Conservation (phyloP, 2,797 vertebrate species). For the Anguilla anguilla region DNA sequence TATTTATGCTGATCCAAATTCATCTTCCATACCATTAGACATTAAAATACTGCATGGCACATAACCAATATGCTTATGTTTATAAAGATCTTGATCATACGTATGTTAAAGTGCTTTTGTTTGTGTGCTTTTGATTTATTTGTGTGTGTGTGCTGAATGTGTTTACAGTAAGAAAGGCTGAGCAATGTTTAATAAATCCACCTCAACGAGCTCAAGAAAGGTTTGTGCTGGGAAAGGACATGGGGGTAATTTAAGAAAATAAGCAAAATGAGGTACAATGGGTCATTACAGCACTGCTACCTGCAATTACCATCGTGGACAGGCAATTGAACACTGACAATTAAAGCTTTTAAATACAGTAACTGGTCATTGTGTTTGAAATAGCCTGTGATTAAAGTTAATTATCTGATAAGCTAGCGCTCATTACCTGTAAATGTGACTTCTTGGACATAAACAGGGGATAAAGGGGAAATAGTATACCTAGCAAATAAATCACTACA, state of each 20-base stretch:
- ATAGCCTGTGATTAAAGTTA: constrained; percentile 16
- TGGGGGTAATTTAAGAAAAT: constrained; percentile 15
- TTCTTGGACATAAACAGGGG: not conserved
- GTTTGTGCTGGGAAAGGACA: constrained; percentile 25
- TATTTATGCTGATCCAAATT: not conserved
- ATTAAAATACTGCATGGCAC: not conserved
- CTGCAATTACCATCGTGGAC: constrained; percentile 2
- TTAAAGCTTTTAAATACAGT: constrained; percentile 25
- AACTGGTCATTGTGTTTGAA: constrained; percentile 9
- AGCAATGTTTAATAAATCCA: not conserved
- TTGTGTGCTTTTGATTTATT: not conserved
- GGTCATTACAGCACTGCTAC: constrained; percentile 20
- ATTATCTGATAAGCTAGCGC: not conserved
- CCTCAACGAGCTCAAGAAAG: not conserved
- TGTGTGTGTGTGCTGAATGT: not conserved
- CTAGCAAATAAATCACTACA: not conserved
- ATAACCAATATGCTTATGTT: too few relatives aligned
- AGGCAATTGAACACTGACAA: not conserved
- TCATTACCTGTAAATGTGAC: constrained; percentile 5
- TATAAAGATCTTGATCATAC: not conserved
- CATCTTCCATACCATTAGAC: not conserved
- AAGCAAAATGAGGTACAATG: constrained; percentile 18
- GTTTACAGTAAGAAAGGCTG: not conserved
- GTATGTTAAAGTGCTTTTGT: not conserved
- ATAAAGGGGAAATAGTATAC: not conserved